Base-by-base conservation (phyloP, 2,888 invertebrate species). In the Hydrotaea cyrtoneurina region DNA sequence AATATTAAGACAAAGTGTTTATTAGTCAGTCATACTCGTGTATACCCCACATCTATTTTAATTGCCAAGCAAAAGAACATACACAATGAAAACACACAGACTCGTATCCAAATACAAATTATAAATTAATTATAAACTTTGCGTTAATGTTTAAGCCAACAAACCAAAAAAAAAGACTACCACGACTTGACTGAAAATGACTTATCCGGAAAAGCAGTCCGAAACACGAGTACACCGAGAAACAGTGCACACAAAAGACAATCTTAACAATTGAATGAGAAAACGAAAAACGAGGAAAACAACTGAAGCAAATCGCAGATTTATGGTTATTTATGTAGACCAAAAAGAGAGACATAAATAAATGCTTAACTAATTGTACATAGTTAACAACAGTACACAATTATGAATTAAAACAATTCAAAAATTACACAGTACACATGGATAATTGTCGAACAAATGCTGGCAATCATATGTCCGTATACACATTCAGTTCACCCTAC, bases 111-210 rank as follows among this genome's bases (percentile, higher is more conserved):
- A n/a, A n/a, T n/a, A 19, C 59, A 77, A 83, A 80, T 80, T 78
- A 83, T 62, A 83, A 74, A 77, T 83, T 83, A 80, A 80, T 83
- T 83, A 83, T 78, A 75, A 78, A 71, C 55, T n/a, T 64, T 74
- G 78, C 75, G 83, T 55, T 83, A 80, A 83, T 80, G 62, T 75
- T 72, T 31, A 62, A 31, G 36, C 62, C n/a, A n/a, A n/a, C n/a
- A n/a, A n/a, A n/a, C n/a, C n/a, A n/a, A n/a, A 17, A 62, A 31
- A 23, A 62, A 31, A 62, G 36, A 62, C 36, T 23, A n/a, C 36
- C n/a, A 62, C n/a, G 62, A 62, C 5, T 62, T 62, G 36, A n/a
- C 10, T 36, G 62, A n/a, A 31, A 15, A 0, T 36, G 31, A 31
- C 26, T 59, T 59, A 59, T 2, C 23, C 59, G 59, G 59, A 23